Evolutionary conservation across 2,888 invertebrate genomes (phyloP).

Genomic region (Drosophila mulleri): DNA sequence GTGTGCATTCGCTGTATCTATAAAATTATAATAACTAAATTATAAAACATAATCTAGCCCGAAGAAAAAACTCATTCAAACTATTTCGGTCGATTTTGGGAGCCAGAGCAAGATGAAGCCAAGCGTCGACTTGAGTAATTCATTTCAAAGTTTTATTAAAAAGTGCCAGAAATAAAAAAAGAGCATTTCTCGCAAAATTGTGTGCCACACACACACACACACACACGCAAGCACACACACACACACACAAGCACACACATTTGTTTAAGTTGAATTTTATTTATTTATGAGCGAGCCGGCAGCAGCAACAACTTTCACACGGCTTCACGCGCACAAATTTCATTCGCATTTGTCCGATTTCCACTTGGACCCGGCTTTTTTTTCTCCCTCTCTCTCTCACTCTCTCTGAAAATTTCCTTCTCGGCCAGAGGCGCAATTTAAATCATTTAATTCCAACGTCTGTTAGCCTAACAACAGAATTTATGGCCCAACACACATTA

Average conservation of each 20-base stretch:
- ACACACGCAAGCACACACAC: no score
- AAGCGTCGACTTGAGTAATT: conserved; percentile 62
- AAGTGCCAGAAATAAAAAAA: conserved; percentile 26
- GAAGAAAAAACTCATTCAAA: background rate
- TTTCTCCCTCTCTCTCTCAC: no score
- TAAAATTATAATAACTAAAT: background rate
- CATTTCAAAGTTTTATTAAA: conserved; percentile 70
- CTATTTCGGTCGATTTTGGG: background rate
- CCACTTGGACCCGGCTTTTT: conserved; percentile 28
- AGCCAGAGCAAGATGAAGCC: conserved; percentile 16
- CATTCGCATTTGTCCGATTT: conserved; percentile 45
- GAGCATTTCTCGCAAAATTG: conserved; percentile 28
- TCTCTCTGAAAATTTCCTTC: background rate
- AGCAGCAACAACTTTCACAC: conserved; percentile 48
- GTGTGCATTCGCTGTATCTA: background rate
- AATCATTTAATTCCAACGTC: conserved; percentile 15
- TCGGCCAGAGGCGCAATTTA: conserved; percentile 7
- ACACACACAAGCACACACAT: conserved; percentile 28
- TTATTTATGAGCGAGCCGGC: conserved; percentile 67
- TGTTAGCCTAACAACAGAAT: background rate
- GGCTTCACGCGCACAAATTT: conserved; percentile 62
- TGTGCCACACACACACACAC: conserved; percentile 46
- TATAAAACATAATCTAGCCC: background rate
- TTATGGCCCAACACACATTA: conserved; percentile 9
- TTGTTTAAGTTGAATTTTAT: conserved; percentile 63